Evolutionary conservation across 2,113 vertebrate genomes (phyloP), one percentile per base, ranked within the genome.

Genomic region (Oxyruncus cristatus): DNA sequence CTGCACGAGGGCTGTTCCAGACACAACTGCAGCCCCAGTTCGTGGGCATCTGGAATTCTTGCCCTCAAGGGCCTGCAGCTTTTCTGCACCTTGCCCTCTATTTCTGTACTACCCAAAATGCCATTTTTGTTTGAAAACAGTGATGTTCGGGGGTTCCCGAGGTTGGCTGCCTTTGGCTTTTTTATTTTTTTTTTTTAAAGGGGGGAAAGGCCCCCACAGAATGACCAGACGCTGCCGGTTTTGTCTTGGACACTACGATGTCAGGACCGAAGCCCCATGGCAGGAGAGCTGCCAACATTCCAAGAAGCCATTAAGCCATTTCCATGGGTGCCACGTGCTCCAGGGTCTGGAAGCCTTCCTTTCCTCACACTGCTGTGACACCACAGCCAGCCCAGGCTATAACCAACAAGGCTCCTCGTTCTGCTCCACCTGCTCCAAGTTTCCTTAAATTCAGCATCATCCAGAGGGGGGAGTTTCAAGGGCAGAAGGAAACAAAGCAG

Each of bases 281-380:
- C 33, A 27, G 39, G 58, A 72, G 44, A 56, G 50, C 23, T 27
- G 26, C 53, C 23, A 18, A 14, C 30, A 21, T 3, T 26, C 33
- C 1, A 4, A 37, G 28, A 20, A 53, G 59, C 23, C 10, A 0
- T 4, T 0, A 0, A 65, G 63, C 35, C 0, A 0, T 42, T 19
- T 15, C 24, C 21, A 1, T 0, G 17, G 27, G 53, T 44, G 7
- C 22, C 23, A 12, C 0, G 0, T 22, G 46, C n/a, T 59, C 41
- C 35, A 20, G 55, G 23, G 19, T 55, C 70, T 26, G 77, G 50
- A 47, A 47, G 2, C 65, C 44, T 59, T 23, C 27, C 49, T 14
- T n/a, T 35, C 11, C 35, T 30, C 15, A 11, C 41, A 0, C 11
- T 6, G 1, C 5, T 2, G 33, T 1, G 59, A 6, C n/a, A 6